phyloP scores from a whole-genome alignment of 1,140 invertebrate species.

The Chrysomallon squamiferum region DNA sequence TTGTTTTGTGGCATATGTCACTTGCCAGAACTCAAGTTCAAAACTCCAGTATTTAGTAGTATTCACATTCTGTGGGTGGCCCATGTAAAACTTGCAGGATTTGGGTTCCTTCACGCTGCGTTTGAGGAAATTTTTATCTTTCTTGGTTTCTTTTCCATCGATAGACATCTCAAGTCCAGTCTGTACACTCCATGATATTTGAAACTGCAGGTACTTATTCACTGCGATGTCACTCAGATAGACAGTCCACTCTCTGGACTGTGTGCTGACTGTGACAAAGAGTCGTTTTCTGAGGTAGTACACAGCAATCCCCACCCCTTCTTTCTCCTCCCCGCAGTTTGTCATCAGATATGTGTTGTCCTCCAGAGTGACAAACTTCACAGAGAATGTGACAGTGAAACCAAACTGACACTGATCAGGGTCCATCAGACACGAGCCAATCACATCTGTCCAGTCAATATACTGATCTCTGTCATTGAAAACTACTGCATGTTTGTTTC shows the following conservation, averaged over 20 bases:
- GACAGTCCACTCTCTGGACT: constrained; percentile 25
- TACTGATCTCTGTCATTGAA: constrained; percentile 26
- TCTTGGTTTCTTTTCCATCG: constrained; percentile 11
- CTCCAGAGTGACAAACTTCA: constrained; percentile 27
- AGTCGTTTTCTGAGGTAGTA: constrained; percentile 26
- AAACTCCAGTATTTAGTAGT: constrained; percentile 9
- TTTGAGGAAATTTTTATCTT: constrained; percentile 11
- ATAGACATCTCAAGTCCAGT: constrained; percentile 27
- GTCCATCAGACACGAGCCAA: constrained; percentile 22
- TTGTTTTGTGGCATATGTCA: constrained; percentile 15
- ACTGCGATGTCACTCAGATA: constrained; percentile 10
- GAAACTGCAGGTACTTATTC: constrained; percentile 15
- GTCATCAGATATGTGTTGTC: constrained; percentile 35
- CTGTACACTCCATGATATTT: constrained; percentile 41
- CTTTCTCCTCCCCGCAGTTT: constrained; percentile 25
- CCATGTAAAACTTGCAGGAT: constrained; percentile 14
- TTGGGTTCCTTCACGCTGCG: background rate
- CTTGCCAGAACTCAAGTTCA: constrained; percentile 22
- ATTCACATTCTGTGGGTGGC: constrained; percentile 7
- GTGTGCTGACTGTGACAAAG: constrained; percentile 32
- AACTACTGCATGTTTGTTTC: constrained; percentile 13
- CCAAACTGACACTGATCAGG: constrained; percentile 33
- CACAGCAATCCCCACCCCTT: constrained; percentile 27
- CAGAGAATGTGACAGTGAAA: constrained; percentile 29
- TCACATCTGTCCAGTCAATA: constrained; percentile 8